Evolutionary conservation across 37 sponge, comb jelly and placozoan genomes (phyloP), one percentile per base, ranked within the genome.

Genomic region (Dysidea cf. avara): DNA sequence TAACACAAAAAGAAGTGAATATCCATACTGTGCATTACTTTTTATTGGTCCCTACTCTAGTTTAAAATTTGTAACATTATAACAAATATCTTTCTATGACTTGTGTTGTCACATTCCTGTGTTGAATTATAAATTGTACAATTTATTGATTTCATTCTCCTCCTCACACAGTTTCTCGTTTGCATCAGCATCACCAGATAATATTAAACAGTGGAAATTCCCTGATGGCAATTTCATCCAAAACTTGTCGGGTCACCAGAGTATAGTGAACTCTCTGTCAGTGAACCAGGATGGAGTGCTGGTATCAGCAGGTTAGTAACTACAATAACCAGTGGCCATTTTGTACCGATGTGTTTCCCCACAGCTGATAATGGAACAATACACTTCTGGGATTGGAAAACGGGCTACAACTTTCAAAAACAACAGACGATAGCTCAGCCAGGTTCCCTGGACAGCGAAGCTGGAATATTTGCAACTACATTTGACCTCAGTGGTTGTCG

Each of bases 331-430:
- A 11, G 6, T 12, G 48, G 21, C 40, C 11, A 24, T 51, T 21
- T 22, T 49, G 35, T 20, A 4, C 4, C 7, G 11, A 22, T 28
- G 9, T 9, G 20, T 53, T 32, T 12, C 12, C 38, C 7, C 20
- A 14, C 50, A 86, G 97, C 87, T 35, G 99, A 98, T 53, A 98
- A 98, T 73, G 99, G 99, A 3, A 85, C 90, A 31, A 55, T 98
- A 34, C 77, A 84, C 66, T 92, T 98, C 86, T 98, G 99, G 99
- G 99, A 98, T 71, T 98, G 96, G 96, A 82, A 80, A 56, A 92
- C 90, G 31, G 99, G 99, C 5, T 89, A 95, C 75, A 92, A 92
- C 75, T 98, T 98, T 77, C 99, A 98, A 74, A 80, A 92, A 63
- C 60, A 89, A 14, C 95, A 94, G 58, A 81, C 96, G 0, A 33